phyloP scores from a whole-genome alignment of 1,140 invertebrate species.

The Condylostylus longicornis region DNA sequence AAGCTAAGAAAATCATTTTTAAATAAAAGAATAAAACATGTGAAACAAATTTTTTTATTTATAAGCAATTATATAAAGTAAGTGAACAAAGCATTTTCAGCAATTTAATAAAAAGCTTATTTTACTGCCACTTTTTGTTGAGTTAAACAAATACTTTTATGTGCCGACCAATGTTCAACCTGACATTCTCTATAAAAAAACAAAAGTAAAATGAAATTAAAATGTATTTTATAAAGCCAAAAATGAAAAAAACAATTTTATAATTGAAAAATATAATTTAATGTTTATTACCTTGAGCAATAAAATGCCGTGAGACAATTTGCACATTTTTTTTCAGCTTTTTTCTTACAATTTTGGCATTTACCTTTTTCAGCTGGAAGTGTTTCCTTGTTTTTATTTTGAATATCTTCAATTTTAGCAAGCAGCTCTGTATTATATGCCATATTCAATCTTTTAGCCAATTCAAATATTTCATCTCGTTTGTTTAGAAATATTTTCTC shows the following conservation, averaged over 20 bases:
- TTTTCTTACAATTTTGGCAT: conserved; percentile 32
- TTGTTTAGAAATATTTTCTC: conserved; percentile 36
- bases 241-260: no score
- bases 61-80: no score
- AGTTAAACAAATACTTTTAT: conserved; percentile 32
- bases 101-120: no score
- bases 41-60: not conserved
- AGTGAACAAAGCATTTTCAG: no score
- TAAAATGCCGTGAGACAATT: conserved; percentile 35
- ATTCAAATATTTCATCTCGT: conserved; percentile 33
- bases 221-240: no score
- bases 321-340: conserved; percentile 36
- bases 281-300: conserved; percentile 29
- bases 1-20: conserved; percentile 10
- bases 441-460: conserved; percentile 32
- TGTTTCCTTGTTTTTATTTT: conserved; percentile 10
- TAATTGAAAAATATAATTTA: not conserved
- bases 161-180: conserved; percentile 34
- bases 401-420: conserved; percentile 30
- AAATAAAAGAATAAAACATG: not conserved
- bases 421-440: conserved; percentile 37
- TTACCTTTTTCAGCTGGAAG: conserved; percentile 9
- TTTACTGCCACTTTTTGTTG: no score
- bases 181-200: conserved; percentile 35
- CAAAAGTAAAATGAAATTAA: no score